phyloP scores from a whole-genome alignment of 2,888 invertebrate species.

The Salticus scenicus region DNA sequence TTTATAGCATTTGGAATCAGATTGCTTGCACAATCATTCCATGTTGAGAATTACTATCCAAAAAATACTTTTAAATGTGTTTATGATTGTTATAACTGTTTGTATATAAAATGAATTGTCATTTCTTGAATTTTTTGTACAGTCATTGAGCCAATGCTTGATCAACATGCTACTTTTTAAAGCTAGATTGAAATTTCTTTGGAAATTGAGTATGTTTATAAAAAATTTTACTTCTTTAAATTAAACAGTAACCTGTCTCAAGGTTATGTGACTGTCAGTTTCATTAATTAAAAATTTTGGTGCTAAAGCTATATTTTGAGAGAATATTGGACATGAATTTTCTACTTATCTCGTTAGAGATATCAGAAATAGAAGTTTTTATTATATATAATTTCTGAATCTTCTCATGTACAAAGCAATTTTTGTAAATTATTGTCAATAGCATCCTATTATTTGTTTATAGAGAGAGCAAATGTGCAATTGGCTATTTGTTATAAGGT shows the following conservation, averaged over 20 bases:
- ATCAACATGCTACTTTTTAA: too few relatives aligned
- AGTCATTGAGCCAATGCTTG: too few relatives aligned
- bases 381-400: background rate
- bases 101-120: too few relatives aligned
- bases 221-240: too few relatives aligned
- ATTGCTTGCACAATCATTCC: slow-evolving; percentile 4
- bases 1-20: background rate
- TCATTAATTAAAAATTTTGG: background rate
- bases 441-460: slow-evolving; percentile 6
- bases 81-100: background rate
- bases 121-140: too few relatives aligned
- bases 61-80: background rate
- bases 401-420: too few relatives aligned
- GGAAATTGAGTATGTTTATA: too few relatives aligned
- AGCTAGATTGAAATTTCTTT: too few relatives aligned
- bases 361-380: background rate
- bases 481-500: slow-evolving; percentile 18
- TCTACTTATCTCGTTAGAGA: background rate
- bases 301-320: slow-evolving; percentile 10
- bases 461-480: slow-evolving; percentile 22
- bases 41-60: background rate
- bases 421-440: slow-evolving; percentile 9
- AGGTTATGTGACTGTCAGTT: background rate
- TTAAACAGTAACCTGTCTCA: too few relatives aligned
- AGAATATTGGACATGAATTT: background rate